Conservation (phyloP, 2,113 vertebrate genomes). For the Cyprinodon tularosa region DNA sequence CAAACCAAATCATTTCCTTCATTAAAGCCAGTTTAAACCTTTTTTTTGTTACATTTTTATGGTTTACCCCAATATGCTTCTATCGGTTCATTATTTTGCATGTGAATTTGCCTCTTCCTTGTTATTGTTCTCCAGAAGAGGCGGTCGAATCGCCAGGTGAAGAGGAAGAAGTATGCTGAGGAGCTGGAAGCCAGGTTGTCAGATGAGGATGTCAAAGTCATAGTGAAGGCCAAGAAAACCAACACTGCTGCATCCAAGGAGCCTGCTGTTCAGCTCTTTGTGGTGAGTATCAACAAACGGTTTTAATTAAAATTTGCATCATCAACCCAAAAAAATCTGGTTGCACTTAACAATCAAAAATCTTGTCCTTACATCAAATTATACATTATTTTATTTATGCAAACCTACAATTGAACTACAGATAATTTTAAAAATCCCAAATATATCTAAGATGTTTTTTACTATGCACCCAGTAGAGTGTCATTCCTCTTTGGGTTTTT, state of each 20-base stretch:
- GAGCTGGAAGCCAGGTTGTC: slow-evolving; percentile 91
- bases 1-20: no score
- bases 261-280: slow-evolving; percentile 92
- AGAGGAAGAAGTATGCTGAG: slow-evolving; percentile 95
- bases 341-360: neutral
- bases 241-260: slow-evolving; percentile 80
- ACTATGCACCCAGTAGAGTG: neutral
- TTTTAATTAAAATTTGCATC: neutral
- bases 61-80: neutral
- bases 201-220: slow-evolving; percentile 91
- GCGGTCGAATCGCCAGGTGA: slow-evolving; percentile 97
- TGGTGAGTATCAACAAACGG: slow-evolving; percentile 80
- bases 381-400: neutral
- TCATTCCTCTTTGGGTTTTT: neutral
- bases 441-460: neutral
- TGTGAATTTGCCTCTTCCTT: slow-evolving; percentile 10
- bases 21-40: neutral
- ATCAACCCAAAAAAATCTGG: no score
- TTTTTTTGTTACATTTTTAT: neutral
- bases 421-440: neutral
- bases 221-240: slow-evolving; percentile 90
- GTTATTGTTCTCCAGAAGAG: slow-evolving; percentile 84
- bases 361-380: neutral
- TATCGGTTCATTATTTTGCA: neutral
- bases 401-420: neutral